Base-by-base conservation (phyloP, 2,888 invertebrate genomes). In the Erynnis tages region DNA sequence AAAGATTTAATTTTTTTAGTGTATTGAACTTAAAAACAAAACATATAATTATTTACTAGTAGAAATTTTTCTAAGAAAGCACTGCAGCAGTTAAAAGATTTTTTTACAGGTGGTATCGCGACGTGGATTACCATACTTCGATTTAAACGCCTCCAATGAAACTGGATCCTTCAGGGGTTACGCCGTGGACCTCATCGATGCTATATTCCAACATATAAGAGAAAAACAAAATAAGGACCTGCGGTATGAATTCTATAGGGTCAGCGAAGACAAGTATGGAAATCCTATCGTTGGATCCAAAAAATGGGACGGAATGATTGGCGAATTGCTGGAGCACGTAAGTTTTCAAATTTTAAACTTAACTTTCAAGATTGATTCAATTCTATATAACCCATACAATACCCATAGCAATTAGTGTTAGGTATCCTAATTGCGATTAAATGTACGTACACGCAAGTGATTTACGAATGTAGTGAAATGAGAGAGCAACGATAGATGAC, bases 181-280 rank as follows among this genome's bases (percentile, higher is more conserved):
- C 72, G 94, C 96, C 2, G 92, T 98, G 45, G 98, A 98, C 75
- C 84, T 99, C 0, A 93, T 98, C 53, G 82, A 93, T 8, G 93
- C 92, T 56, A 93, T 99, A 52, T 92, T 88, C 55, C 56, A 76
- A 44, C 55, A 68, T 1, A 82, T 88, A n/a, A 74, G 66, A 38
- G 58, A 65, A 34, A 27, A 68, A 10, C 55, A 69, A 6, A 66
- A 76, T 10, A 40, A 58, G 4, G 67, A 76, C 93, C 27, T 91
- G 81, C 66, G 92, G 44, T 94, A 93, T 64, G 90, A 91, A 59
- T 93, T 96, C 60, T 91, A 93, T 65, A 71, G 93, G 44, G 94
- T 93, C 0, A 89, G 90, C 0, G 93, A 93, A 56, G 91, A 91
- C 13, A 86, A 88, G 19, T 93, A 94, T 65, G 96, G 96, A 0